A percentile compares a stretch with the other conserved stretches of the same genome.
Evolutionary conservation across 2,797 vertebrate species (phyloP).

Genomic region (Neopelma chrysocephalum): DNA sequence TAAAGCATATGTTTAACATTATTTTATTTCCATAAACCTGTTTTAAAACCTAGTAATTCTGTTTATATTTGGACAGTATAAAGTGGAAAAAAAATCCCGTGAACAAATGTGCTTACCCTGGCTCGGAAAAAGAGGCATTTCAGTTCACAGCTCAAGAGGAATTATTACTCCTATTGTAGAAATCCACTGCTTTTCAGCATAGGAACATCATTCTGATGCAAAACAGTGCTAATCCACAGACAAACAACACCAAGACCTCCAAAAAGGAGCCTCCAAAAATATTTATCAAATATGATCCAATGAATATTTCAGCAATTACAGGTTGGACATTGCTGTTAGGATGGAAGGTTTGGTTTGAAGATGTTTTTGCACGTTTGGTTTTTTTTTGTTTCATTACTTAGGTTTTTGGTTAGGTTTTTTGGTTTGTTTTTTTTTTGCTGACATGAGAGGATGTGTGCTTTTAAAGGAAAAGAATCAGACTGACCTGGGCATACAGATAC

Average conservation of each 20-base stretch:
- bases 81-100: neutral
- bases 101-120: neutral
- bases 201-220: neutral
- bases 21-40: neutral
- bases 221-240: neutral
- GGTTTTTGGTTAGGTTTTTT: neutral
- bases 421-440: neutral
- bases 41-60: neutral
- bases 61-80: neutral
- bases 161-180: neutral
- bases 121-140: neutral
- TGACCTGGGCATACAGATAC: neutral
- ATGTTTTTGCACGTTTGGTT: accelerated
- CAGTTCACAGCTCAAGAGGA: neutral
- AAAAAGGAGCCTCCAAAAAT: neutral
- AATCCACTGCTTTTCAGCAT: neutral
- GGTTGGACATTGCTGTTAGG: neutral
- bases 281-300: neutral
- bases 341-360: neutral
- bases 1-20: neutral
- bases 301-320: neutral
- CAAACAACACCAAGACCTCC: neutral
- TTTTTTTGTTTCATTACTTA: neutral
- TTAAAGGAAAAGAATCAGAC: neutral
- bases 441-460: neutral